A percentile compares a stretch with the other conserved stretches of the same genome.
phyloP scores from a whole-genome alignment of 1,140 invertebrate species.

The Apis dorsata region DNA sequence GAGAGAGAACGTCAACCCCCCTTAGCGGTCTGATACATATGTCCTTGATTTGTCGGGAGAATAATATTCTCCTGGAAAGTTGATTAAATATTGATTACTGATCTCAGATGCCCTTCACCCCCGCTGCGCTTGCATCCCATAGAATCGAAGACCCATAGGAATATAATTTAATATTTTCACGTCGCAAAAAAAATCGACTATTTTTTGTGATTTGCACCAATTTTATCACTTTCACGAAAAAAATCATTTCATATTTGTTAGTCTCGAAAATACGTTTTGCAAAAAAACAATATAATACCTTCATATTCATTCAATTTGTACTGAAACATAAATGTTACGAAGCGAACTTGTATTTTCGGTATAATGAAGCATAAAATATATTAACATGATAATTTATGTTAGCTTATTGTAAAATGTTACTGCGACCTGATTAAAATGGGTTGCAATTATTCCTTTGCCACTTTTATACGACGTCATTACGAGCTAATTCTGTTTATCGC shows the following conservation, averaged over 20 bases:
- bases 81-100: slow-evolving; percentile 78
- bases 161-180: slow-evolving; percentile 74
- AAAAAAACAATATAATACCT: not conserved
- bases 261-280: not conserved
- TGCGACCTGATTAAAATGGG: slow-evolving; percentile 28
- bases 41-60: slow-evolving; percentile 78
- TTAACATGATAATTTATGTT: slow-evolving; percentile 20
- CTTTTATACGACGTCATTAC: slow-evolving; percentile 17
- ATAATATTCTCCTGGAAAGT: slow-evolving; percentile 77
- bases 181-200: slow-evolving; percentile 52
- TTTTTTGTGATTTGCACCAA: slow-evolving; percentile 46
- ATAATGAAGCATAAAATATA: slow-evolving; percentile 27
- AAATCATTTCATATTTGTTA: not conserved
- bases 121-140: slow-evolving; percentile 56
- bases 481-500: slow-evolving; percentile 14
- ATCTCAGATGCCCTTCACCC: slow-evolving; percentile 58
- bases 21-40: slow-evolving; percentile 72
- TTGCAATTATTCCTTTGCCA: slow-evolving; percentile 24
- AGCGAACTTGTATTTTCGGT: not conserved
- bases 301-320: not conserved
- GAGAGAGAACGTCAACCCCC: slow-evolving; percentile 56
- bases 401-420: slow-evolving; percentile 1
- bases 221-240: not conserved
- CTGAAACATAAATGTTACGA: not conserved
- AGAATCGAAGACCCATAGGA: slow-evolving; percentile 61